These are phyloP conservation scores for Plestiodon gilberti DNA, from an alignment of 2,113 vertebrate genomes.

Conservation along the genomic window DNA sequence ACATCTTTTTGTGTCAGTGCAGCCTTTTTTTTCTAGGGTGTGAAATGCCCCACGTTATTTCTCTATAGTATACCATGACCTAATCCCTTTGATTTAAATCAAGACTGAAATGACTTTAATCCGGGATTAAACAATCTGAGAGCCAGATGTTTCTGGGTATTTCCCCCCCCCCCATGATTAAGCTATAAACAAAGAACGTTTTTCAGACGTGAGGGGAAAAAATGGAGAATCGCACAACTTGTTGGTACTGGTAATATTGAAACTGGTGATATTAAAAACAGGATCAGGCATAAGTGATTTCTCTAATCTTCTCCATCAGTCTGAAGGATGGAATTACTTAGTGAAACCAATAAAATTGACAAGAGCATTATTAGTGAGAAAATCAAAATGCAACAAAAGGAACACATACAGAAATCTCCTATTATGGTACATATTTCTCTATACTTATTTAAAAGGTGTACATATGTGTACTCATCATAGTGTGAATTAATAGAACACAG, in stretches of 20 bases:
- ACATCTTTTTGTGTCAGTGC: neutral
- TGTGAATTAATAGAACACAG: neutral
- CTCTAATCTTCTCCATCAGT: neutral
- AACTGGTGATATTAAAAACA: conserved; percentile 11
- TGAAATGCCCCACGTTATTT: conserved; percentile 58
- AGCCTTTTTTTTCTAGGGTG: neutral
- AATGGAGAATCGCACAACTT: neutral
- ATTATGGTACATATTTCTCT: neutral
- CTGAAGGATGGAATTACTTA: conserved; percentile 22
- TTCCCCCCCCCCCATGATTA: conserved; percentile 36
- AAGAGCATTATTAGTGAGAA: neutral
- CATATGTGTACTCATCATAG: neutral
- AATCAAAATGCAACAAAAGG: neutral
- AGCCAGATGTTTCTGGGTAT: conserved; percentile 55
- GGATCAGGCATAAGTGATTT: neutral
- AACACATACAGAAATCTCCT: neutral
- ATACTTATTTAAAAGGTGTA: neutral
- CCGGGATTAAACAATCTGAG: conserved; percentile 43
- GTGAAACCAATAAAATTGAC: conserved; percentile 31
- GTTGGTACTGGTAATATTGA: conserved; percentile 14
- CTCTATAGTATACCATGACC: conserved; percentile 39
- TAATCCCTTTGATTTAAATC: conserved; percentile 60
- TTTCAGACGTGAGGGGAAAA: neutral
- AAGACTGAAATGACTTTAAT: conserved; percentile 53
- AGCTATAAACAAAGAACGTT: conserved; percentile 19